phyloP scores from a whole-genome alignment of 2,113 vertebrate species.

The Carassius carassius region DNA sequence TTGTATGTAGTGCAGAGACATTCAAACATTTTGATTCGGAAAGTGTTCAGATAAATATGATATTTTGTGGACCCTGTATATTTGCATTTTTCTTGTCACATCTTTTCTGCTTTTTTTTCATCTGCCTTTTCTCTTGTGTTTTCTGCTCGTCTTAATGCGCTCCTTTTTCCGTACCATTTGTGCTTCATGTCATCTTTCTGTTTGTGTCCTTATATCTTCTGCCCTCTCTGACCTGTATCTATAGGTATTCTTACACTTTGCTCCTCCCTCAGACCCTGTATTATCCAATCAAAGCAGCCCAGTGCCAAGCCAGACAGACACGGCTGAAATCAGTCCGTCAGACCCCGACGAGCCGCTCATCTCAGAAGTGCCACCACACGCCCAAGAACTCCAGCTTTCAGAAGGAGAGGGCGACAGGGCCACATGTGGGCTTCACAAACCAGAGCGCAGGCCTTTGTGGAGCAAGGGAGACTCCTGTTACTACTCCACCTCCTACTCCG shows the following conservation, averaged over 20 bases:
- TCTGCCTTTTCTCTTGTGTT: neutral
- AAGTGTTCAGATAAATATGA: neutral
- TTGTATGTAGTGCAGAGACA: neutral
- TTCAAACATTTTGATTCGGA: neutral
- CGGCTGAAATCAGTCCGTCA: slow-evolving; percentile 20
- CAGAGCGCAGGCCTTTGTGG: slow-evolving; percentile 69
- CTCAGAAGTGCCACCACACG: slow-evolving; percentile 33
- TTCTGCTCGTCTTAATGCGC: too few species aligned
- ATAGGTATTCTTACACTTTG: slow-evolving; percentile 54
- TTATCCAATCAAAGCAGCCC: slow-evolving; percentile 52
- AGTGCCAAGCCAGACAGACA: slow-evolving; percentile 50
- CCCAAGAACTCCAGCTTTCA: slow-evolving; percentile 48
- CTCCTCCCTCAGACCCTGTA: slow-evolving; percentile 70
- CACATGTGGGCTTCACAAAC: slow-evolving; percentile 56
- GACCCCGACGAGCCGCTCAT: slow-evolving; percentile 33
- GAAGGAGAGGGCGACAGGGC: slow-evolving; percentile 45
- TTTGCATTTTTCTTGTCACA: neutral
- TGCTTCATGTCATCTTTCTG: neutral
- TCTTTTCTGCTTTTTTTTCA: neutral
- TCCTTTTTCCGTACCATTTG: slow-evolving; percentile 40
- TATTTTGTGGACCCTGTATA: neutral
- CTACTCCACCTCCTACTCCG: slow-evolving; percentile 76
- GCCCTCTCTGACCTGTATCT: slow-evolving; percentile 50
- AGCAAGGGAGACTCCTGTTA: slow-evolving; percentile 78
- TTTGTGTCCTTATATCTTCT: neutral